phyloP scores from a whole-genome alignment of 2,113 vertebrate species.

The Cercopithecus mona region DNA sequence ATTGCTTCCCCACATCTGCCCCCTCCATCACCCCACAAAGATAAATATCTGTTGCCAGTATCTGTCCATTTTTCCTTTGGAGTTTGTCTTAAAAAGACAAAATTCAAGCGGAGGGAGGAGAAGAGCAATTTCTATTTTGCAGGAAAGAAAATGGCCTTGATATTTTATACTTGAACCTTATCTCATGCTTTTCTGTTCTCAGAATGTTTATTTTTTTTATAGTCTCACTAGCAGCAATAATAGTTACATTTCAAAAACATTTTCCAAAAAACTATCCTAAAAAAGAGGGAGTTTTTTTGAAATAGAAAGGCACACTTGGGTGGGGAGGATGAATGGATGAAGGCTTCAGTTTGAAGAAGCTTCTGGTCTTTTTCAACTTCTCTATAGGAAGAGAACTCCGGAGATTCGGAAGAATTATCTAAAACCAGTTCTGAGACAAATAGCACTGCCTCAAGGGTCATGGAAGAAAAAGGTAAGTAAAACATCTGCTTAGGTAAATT shows the following conservation, averaged over 20 bases:
- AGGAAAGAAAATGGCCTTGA: not conserved
- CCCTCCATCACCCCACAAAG: not conserved
- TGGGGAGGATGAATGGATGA: not conserved
- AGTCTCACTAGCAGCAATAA: not conserved
- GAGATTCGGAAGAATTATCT: constrained; percentile 61
- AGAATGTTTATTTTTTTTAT: not conserved
- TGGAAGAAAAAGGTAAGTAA: constrained; percentile 80
- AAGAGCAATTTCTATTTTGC: not conserved
- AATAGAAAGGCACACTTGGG: not conserved
- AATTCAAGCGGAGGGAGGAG: not conserved
- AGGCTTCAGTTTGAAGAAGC: not conserved
- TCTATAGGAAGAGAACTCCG: constrained; percentile 71
- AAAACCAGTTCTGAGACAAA: constrained; percentile 46
- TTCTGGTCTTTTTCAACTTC: constrained; percentile 61
- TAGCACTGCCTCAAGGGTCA: not conserved
- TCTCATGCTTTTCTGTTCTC: not conserved
- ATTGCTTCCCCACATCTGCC: not conserved
- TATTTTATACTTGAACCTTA: not conserved
- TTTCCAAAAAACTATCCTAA: not conserved
- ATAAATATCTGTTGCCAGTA: not conserved
- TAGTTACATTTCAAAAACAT: not conserved
- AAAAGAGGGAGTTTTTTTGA: not conserved
- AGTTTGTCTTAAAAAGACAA: not conserved
- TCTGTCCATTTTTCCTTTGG: not conserved
- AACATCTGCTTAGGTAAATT: accelerated